Evolutionary conservation across 2,113 vertebrate species (phyloP).

Genomic region (Macrotis lagotis): DNA sequence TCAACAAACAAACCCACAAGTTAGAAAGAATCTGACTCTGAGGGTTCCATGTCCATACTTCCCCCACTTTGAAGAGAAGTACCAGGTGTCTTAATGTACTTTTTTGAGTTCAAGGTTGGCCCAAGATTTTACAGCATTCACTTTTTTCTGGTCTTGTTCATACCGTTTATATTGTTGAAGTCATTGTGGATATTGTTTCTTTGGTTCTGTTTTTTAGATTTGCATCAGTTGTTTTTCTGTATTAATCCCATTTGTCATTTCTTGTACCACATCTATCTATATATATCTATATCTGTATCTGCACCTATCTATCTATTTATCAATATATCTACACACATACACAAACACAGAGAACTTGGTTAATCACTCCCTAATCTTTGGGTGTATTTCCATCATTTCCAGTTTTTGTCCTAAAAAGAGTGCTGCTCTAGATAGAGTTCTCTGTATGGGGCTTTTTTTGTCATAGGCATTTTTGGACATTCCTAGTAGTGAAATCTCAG

Average conservation of each 20-base stretch:
- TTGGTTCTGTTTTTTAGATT: neutral
- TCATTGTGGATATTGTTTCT: neutral
- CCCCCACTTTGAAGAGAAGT: neutral
- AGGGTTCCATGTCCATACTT: neutral
- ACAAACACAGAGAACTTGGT: too few relatives aligned
- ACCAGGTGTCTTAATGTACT: neutral
- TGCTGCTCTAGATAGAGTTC: neutral
- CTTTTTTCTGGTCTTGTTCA: neutral
- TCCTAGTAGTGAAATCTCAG: neutral
- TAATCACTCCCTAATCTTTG: neutral
- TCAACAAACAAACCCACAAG: neutral
- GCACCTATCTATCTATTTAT: too few relatives aligned
- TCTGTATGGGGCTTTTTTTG: neutral
- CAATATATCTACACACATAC: too few relatives aligned
- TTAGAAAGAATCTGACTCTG: neutral
- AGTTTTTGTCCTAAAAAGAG: neutral
- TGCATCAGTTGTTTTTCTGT: neutral
- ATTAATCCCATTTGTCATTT: neutral
- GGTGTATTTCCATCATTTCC: neutral
- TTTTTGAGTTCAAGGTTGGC: neutral
- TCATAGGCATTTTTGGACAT: neutral
- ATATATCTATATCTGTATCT: too few relatives aligned
- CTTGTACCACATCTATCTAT: too few relatives aligned
- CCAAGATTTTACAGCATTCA: neutral
- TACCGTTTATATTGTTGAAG: neutral